Conservation (phyloP, 1,140 invertebrate genomes). For the Zophobas morio region DNA sequence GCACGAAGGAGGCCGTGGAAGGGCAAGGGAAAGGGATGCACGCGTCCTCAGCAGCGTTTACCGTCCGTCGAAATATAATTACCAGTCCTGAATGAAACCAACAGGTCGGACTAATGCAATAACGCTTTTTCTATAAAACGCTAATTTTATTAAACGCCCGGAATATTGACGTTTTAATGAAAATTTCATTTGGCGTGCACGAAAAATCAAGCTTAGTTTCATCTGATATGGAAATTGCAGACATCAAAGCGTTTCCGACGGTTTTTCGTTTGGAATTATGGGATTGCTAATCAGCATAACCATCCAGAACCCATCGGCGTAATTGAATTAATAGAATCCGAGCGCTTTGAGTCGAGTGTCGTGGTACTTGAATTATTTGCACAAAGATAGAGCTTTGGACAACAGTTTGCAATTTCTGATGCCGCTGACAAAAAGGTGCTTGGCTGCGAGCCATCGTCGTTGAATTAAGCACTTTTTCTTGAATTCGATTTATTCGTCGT, state of each 20-base stretch:
- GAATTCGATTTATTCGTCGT: too few species aligned
- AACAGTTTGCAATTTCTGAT: conserved; percentile 10
- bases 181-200: conserved; percentile 61
- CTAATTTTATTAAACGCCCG: conserved; percentile 63
- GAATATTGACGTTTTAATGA: conserved; percentile 63
- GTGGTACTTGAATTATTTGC: conserved; percentile 16
- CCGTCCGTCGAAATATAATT: conserved; percentile 56
- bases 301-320: conserved; percentile 36
- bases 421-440: background rate
- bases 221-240: conserved; percentile 57
- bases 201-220: conserved; percentile 58
- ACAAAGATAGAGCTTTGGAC: conserved; percentile 16
- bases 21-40: background rate
- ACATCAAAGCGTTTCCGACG: conserved; percentile 56
- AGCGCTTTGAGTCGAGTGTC: conserved; percentile 16
- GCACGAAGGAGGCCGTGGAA: conserved; percentile 32
- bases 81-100: conserved; percentile 56
- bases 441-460: too few species aligned
- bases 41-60: conserved; percentile 24
- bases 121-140: conserved; percentile 60
- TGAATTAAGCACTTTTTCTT: too few species aligned
- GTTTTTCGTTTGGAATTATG: conserved; percentile 46
- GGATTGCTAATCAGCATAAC: conserved; percentile 54
- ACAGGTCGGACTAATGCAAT: conserved; percentile 61
- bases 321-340: conserved; percentile 42